phyloP scores from a whole-genome alignment of 2,113 vertebrate species.

The Alethe castanea region DNA sequence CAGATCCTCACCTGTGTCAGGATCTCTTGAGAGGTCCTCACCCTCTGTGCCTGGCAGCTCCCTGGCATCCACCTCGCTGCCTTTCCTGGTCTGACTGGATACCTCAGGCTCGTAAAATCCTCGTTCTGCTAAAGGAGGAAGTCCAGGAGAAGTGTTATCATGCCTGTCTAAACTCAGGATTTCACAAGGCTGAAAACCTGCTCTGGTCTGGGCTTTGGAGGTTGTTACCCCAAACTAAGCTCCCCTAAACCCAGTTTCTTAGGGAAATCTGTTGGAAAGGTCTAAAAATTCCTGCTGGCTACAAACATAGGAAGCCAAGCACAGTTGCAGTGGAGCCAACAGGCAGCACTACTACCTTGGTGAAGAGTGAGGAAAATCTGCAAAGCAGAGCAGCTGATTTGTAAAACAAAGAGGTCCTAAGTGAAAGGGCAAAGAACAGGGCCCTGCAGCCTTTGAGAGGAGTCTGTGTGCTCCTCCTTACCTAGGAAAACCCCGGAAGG shows the following conservation, averaged over 20 bases:
- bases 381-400: neutral
- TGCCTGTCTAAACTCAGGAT: neutral
- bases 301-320: neutral
- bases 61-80: neutral
- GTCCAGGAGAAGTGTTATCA: neutral
- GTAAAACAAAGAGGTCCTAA: neutral
- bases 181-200: neutral
- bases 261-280: neutral
- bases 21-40: conserved; percentile 10
- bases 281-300: neutral
- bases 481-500: neutral
- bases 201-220: neutral
- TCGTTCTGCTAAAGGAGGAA: neutral
- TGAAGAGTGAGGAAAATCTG: neutral
- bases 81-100: conserved; percentile 7
- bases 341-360: neutral
- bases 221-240: neutral
- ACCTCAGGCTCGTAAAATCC: conserved; percentile 53
- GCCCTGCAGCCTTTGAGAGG: neutral
- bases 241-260: neutral
- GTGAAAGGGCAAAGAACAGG: neutral
- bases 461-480: accelerated
- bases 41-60: conserved; percentile 43
- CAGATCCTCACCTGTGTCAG: conserved; percentile 56
- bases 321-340: neutral